Conservation (phyloP, 2,113 vertebrate species). For the Corapipo altera region DNA sequence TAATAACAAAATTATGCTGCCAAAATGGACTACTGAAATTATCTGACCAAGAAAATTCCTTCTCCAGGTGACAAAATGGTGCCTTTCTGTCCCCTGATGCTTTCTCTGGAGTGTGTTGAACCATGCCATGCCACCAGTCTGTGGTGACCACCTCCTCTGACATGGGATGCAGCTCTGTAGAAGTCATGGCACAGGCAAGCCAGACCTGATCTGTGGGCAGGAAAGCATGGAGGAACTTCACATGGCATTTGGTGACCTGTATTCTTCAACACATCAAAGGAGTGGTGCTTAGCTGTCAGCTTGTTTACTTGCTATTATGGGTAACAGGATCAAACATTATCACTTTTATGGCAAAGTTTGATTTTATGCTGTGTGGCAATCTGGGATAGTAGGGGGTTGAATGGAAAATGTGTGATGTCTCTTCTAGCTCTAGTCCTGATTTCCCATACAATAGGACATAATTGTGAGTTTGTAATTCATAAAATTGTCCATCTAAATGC, state of each 20-base stretch:
- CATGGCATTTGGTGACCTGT: neutral
- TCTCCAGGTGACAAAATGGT: neutral
- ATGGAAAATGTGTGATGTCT: rapidly evolving
- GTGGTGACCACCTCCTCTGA: too few species aligned
- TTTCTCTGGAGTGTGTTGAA: neutral
- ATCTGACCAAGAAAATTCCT: neutral
- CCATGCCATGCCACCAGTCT: neutral
- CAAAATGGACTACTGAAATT: neutral
- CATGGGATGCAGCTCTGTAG: rapidly evolving
- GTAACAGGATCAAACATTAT: neutral
- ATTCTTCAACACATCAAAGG: neutral
- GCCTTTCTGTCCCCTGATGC: neutral
- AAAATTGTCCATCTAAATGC: neutral
- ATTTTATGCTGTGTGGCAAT: neutral
- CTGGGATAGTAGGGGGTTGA: neutral
- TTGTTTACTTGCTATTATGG: neutral
- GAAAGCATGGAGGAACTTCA: neutral
- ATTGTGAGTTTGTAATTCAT: neutral
- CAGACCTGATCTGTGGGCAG: rapidly evolving
- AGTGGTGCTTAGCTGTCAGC: neutral
- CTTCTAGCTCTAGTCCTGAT: neutral
- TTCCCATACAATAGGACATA: neutral
- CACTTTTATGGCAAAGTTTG: neutral
- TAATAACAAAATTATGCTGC: neutral
- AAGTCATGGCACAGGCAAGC: neutral